A percentile compares a stretch with the other conserved stretches of the same genome.
Conservation (phyloP, 2,888 invertebrate species). For the Cantharis lateralis region DNA sequence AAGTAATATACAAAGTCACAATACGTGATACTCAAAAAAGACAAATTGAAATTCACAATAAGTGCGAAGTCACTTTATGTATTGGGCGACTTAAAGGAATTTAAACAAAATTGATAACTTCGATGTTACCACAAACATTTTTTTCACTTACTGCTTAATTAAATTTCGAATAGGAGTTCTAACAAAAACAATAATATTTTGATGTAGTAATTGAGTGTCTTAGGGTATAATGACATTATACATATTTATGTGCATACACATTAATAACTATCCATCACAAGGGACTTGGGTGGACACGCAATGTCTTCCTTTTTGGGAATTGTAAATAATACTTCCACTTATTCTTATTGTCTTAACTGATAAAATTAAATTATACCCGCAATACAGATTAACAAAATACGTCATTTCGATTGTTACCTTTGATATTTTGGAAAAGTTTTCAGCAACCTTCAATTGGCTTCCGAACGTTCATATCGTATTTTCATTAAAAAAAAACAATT, state of each 20-base stretch:
- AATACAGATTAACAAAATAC: neutral
- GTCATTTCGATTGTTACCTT: neutral
- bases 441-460: neutral
- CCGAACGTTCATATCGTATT: neutral
- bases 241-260: neutral
- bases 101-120: neutral
- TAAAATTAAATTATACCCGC: neutral
- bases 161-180: neutral
- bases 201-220: neutral
- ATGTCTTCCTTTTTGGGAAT: neutral
- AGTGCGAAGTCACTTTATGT: neutral
- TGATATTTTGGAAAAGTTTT: neutral
- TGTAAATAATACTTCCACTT: neutral
- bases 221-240: neutral
- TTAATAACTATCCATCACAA: neutral
- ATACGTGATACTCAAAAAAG: neutral
- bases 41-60: neutral
- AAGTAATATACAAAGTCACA: neutral
- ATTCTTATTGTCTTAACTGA: neutral
- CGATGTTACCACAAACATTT: neutral
- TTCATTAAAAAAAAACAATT: neutral
- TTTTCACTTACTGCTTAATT: neutral
- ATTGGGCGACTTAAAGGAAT: neutral
- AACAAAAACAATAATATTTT: neutral
- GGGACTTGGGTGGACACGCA: neutral